Conservation (phyloP, 2,888 invertebrate genomes). For the Drosophila meridiana region DNA sequence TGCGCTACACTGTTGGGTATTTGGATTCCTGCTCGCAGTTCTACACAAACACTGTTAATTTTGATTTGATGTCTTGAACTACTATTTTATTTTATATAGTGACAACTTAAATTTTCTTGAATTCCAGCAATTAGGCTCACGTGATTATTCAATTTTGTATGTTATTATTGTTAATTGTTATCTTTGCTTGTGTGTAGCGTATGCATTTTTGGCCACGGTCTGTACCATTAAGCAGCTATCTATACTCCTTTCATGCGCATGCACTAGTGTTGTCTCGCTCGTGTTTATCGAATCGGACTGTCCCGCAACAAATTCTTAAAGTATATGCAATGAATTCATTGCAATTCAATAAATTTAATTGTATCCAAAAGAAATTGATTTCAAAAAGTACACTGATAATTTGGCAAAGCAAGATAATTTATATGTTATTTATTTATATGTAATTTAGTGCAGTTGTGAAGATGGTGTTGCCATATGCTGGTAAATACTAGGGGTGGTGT, state of each 20-base stretch:
- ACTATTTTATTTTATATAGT: too few relatives aligned
- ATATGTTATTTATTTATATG: background rate
- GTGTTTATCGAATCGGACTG: conserved; percentile 13
- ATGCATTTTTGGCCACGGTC: conserved; percentile 11
- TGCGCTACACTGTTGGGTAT: conserved; percentile 40
- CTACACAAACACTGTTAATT: too few relatives aligned
- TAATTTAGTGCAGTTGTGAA: conserved; percentile 8
- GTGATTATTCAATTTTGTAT: background rate
- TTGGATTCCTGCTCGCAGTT: background rate
- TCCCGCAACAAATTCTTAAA: conserved; percentile 6
- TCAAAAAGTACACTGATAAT: background rate
- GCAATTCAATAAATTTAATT: background rate
- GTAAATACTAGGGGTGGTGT: conserved; percentile 1
- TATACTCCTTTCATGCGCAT: conserved; percentile 57
- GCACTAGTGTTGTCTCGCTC: conserved; percentile 54
- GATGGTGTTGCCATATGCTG: conserved; percentile 33
- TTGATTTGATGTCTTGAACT: too few relatives aligned
- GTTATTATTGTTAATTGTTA: background rate
- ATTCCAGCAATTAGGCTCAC: background rate
- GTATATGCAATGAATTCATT: background rate
- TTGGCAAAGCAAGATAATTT: background rate
- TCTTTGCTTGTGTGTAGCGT: conserved; percentile 31
- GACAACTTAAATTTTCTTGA: too few relatives aligned
- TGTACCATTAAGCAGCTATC: conserved; percentile 50
- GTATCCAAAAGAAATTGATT: background rate